Evolutionary conservation across 2,113 vertebrate genomes (phyloP).

Genomic region (Cavia aperea): DNA sequence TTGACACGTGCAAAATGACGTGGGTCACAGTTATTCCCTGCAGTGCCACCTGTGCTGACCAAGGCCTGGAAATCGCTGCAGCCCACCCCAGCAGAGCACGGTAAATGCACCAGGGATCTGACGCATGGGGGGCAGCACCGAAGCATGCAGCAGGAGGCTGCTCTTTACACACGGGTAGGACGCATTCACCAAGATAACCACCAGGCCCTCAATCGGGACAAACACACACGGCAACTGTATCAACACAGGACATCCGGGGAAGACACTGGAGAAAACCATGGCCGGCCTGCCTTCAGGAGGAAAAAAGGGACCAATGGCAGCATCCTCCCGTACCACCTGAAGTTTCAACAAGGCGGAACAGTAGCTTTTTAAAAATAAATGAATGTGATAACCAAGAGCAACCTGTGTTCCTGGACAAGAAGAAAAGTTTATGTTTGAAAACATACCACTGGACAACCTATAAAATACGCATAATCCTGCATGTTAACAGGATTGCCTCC

Average conservation of each 20-base stretch:
- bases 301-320: neutral
- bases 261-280: neutral
- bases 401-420: neutral
- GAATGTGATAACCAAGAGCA: neutral
- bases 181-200: neutral
- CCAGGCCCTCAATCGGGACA: neutral
- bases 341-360: neutral
- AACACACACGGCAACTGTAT: neutral
- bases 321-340: neutral
- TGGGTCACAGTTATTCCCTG: neutral
- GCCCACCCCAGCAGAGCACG: neutral
- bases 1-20: neutral
- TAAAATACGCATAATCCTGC: neutral
- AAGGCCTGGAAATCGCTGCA: neutral
- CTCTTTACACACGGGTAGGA: neutral
- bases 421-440: neutral
- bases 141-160: neutral
- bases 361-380: neutral
- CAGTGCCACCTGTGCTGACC: neutral
- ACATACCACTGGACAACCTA: neutral
- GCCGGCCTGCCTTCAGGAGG: neutral
- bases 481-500: neutral
- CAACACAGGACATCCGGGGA: neutral
- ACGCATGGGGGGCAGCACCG: accelerated
- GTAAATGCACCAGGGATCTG: neutral